Evolutionary conservation across 2,888 invertebrate species (phyloP).

Genomic region (Drosophila lutescens): DNA sequence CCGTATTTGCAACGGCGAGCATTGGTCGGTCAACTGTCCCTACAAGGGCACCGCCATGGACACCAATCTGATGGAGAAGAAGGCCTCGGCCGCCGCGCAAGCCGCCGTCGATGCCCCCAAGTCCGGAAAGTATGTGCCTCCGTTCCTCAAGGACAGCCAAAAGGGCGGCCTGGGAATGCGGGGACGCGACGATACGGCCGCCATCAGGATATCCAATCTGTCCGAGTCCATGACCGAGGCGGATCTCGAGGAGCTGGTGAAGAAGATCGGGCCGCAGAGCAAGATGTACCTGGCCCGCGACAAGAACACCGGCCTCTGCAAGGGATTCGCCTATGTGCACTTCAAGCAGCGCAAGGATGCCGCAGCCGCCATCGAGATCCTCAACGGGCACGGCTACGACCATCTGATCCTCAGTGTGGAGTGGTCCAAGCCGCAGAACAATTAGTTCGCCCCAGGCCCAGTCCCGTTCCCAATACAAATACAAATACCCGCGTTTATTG

Average conservation of each 20-base stretch:
- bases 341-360: conserved; percentile 96
- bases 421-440: conserved; percentile 95
- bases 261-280: conserved; percentile 95
- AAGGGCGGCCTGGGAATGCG: conserved; percentile 89
- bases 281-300: conserved; percentile 98
- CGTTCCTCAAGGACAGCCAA: conserved; percentile 93
- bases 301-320: conserved; percentile 93
- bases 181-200: conserved; percentile 92
- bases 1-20: conserved; percentile 96
- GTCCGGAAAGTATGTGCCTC: conserved; percentile 92
- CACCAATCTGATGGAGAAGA: conserved; percentile 87
- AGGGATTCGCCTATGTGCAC: conserved; percentile 99
- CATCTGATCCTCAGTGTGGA: conserved; percentile 99
- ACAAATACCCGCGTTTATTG: conserved; percentile 21
- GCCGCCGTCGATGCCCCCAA: conserved; percentile 81
- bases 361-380: conserved; percentile 93
- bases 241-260: conserved; percentile 97
- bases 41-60: conserved; percentile 95
- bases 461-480: background rate
- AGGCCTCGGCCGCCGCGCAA: conserved; percentile 84
- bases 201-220: conserved; percentile 98
- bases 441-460: conserved; percentile 52
- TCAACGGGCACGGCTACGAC: conserved; percentile 98
- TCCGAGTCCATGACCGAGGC: conserved; percentile 97
- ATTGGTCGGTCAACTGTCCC: conserved; percentile 99